Percentiles rank a stretch among this genome's conserved stretches.
These are phyloP conservation scores for Dolichallabes microphthalmus DNA, from an alignment of 2,113 vertebrate genomes.

Conservation along the genomic window DNA sequence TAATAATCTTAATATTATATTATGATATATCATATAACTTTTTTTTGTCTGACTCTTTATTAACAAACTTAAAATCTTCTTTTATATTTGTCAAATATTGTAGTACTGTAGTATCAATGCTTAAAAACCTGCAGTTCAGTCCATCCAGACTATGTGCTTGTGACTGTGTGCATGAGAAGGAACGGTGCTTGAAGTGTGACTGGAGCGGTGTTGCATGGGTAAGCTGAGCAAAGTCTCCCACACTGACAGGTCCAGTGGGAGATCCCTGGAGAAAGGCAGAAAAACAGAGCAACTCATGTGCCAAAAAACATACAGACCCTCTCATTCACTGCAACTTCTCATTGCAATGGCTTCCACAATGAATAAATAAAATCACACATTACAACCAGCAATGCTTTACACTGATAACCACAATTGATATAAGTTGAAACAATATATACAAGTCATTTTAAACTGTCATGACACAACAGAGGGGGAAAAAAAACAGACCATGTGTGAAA, in stretches of 20 bases:
- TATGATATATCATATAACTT: too few relatives aligned
- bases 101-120: neutral
- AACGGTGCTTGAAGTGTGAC: conserved; percentile 29
- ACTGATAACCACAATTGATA: neutral
- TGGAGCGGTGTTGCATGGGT: neutral
- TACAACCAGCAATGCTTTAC: neutral
- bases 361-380: neutral
- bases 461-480: neutral
- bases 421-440: neutral
- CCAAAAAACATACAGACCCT: conserved; percentile 15
- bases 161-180: conserved; percentile 8
- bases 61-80: neutral
- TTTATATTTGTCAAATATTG: neutral
- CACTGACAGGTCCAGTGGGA: conserved; percentile 1
- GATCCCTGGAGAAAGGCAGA: neutral
- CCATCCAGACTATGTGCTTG: neutral
- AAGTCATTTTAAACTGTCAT: neutral
- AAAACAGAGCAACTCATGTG: conserved; percentile 20
- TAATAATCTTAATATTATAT: too few relatives aligned
- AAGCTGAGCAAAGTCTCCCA: conserved; percentile 20
- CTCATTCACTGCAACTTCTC: neutral
- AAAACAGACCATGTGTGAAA: neutral
- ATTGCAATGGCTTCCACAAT: neutral
- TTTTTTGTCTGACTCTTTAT: too few relatives aligned
- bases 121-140: neutral